Base-by-base conservation (phyloP, 2,888 invertebrate species). In the Carpatolechia fugitivella region DNA sequence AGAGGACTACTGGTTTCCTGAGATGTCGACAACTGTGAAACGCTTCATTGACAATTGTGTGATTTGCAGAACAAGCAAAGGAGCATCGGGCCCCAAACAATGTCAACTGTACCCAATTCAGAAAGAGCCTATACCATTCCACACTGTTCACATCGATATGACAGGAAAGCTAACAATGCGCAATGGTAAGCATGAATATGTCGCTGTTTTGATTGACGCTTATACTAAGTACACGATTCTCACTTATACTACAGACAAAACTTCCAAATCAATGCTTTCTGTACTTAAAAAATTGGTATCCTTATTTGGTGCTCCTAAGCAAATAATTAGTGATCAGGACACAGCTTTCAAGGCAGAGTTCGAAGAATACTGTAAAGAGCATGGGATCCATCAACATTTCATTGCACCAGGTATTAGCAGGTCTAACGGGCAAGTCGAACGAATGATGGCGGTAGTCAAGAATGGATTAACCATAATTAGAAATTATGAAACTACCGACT, bases 81-180 rank as follows among this genome's bases (percentile, higher is more conserved):
- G 55, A n/a, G 0, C 60, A 1, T 69, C 69, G 0, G 71, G 69
- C 0, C 63, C 65, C 5, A 60, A 20, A 4, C 69, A 69, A 52
- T 63, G 54, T 16, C 60, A 61, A 50, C 18, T 69, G 6, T 64
- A 55, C 46, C 55, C 55, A n/a, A 55, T 55, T n/a, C 24, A 30
- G 33, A 49, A 55, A 10, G 10, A 30, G 8, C 33, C 49, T 0
- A 20, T 41, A 5, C 41, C 54, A 31, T 55, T 55, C 33, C 33
- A 55, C 10, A 50, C 44, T 1, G 33, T 55, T n/a, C 54, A 55
- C 10, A 55, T 55, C 1, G 54, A 55, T 16, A 51, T 55, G 35
- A 54, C 54, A 6, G 40, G 49, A 11, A 16, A 11, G 0, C 35
- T 49, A 0, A 31, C 41, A 1, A 54, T 20, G 20, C 31, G 33